phyloP scores from a whole-genome alignment of 2,888 invertebrate genomes.

The Microctonus aethiopoides region DNA sequence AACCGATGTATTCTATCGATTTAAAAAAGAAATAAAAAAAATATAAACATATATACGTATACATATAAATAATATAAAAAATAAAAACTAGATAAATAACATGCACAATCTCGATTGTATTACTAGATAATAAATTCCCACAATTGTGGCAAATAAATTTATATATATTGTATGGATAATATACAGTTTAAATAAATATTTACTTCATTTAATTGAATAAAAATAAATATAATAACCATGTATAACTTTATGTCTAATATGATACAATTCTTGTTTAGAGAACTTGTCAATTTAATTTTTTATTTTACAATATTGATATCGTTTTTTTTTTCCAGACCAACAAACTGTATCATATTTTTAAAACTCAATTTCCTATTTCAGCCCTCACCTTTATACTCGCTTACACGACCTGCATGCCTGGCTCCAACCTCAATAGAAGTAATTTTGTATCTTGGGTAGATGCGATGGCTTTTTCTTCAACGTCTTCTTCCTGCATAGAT shows the following conservation, averaged over 20 bases:
- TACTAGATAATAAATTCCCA: too few species aligned
- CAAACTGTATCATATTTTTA: neutral
- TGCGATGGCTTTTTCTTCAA: neutral
- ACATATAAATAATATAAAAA: neutral
- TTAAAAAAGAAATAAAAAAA: neutral
- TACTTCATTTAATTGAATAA: too few species aligned
- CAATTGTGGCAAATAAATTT: too few species aligned
- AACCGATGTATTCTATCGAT: slow-evolving; percentile 1
- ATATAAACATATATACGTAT: neutral
- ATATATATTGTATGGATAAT: too few species aligned
- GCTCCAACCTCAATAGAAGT: neutral
- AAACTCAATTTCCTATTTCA: slow-evolving; percentile 1
- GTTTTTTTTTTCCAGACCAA: neutral
- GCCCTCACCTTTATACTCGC: neutral
- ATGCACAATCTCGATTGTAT: too few species aligned
- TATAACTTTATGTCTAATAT: neutral
- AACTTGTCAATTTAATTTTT: neutral
- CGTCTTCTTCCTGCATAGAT: neutral
- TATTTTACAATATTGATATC: neutral
- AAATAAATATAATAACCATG: too few species aligned
- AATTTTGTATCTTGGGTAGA: neutral
- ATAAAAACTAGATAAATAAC: neutral
- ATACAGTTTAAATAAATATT: too few species aligned
- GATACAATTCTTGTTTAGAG: neutral
- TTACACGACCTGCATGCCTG: neutral